phyloP scores from a whole-genome alignment of 2,888 invertebrate species.

The Polyommatus icarus region DNA sequence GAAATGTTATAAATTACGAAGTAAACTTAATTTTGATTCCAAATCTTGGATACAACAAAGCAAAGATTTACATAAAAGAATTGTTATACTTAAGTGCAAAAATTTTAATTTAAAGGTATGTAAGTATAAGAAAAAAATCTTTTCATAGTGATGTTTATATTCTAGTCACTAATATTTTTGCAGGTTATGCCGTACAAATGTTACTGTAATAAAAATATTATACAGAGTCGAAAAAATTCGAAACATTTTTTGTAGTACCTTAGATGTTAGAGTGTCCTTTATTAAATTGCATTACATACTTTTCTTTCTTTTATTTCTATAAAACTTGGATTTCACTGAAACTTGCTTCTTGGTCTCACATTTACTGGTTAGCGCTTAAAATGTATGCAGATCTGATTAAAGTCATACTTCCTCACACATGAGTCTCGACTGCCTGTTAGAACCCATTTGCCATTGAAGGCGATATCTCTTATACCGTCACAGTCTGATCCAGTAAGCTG shows the following conservation, averaged over 20 bases:
- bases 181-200: conserved; percentile 32
- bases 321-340: background rate
- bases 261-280: background rate
- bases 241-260: conserved; percentile 8
- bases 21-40: background rate
- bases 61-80: background rate
- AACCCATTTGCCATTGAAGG: conserved; percentile 80
- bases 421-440: conserved; percentile 84
- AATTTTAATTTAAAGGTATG: conserved; percentile 2
- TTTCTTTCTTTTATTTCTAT: background rate
- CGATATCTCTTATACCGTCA: conserved; percentile 84
- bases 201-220: conserved; percentile 28
- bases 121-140: background rate
- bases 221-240: background rate
- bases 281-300: background rate
- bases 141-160: conserved; percentile 15
- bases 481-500: conserved; percentile 86
- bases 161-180: conserved; percentile 29
- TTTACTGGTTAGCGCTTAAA: conserved; percentile 57
- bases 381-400: conserved; percentile 71
- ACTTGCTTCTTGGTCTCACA: conserved; percentile 7
- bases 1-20: background rate
- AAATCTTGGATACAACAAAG: background rate
- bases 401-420: conserved; percentile 82
- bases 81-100: background rate